These are phyloP conservation scores for Drosophila pruinosa DNA, from an alignment of 1,140 invertebrate species.

Conservation along the genomic window DNA sequence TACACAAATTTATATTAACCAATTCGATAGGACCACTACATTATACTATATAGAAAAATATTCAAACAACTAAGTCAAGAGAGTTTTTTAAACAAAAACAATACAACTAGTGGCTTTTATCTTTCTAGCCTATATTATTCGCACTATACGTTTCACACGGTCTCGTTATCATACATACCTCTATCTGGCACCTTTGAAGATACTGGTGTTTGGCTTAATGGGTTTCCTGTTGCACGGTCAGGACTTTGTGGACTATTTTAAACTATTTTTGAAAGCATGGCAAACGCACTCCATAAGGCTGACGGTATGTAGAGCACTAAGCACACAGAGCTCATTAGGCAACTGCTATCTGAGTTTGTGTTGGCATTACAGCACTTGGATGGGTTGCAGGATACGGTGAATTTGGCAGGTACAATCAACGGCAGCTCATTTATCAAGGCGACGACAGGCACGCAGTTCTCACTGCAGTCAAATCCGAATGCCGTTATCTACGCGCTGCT, in stretches of 20 bases:
- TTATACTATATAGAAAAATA: too few relatives aligned
- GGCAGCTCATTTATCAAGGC: constrained; percentile 44
- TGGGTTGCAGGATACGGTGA: constrained; percentile 17
- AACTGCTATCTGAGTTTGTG: neutral
- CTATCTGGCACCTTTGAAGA: constrained; percentile 88
- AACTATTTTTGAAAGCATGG: constrained; percentile 83
- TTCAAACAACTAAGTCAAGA: too few relatives aligned
- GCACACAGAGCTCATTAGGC: neutral
- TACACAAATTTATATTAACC: too few relatives aligned
- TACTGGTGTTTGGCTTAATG: constrained; percentile 85
- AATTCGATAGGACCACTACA: too few relatives aligned
- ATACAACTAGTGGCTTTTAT: neutral
- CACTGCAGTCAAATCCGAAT: constrained; percentile 80
- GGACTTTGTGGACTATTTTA: constrained; percentile 85
- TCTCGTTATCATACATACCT: constrained; percentile 88
- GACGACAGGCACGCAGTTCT: constrained; percentile 15
- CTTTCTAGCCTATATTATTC: constrained; percentile 61
- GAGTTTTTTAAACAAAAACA: too few relatives aligned
- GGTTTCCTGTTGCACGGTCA: constrained; percentile 85
- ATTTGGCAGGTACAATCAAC: constrained; percentile 27
- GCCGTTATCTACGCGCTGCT: constrained; percentile 84
- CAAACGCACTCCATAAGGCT: constrained; percentile 85
- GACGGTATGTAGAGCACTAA: constrained; percentile 83
- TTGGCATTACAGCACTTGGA: constrained; percentile 29
- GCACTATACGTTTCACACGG: constrained; percentile 80